Evolutionary conservation across 2,888 invertebrate species (phyloP).

Genomic region (Rhopalosiphum nymphaeae): DNA sequence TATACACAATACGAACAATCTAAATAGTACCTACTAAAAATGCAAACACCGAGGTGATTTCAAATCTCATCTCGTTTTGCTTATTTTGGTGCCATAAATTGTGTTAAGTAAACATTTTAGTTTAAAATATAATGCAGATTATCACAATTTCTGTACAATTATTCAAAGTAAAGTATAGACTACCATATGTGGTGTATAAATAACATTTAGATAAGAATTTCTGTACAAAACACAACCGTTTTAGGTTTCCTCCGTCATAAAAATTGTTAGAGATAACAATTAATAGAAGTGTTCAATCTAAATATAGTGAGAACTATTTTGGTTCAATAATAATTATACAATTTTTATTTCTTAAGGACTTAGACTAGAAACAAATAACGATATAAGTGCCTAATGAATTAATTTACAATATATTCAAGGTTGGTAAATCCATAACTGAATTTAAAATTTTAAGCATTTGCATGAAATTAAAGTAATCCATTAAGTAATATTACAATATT

Average conservation of each 20-base stretch:
- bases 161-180: neutral
- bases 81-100: neutral
- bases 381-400: neutral
- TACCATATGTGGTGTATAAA: neutral
- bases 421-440: too few species aligned
- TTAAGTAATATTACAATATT: neutral
- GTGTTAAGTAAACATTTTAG: neutral
- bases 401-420: neutral
- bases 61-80: neutral
- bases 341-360: neutral
- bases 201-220: neutral
- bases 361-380: neutral
- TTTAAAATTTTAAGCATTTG: neutral
- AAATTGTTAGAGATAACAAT: neutral
- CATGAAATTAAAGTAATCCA: neutral
- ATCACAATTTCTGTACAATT: neutral
- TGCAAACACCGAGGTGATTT: neutral
- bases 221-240: neutral
- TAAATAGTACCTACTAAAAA: neutral
- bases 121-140: neutral
- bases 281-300: neutral
- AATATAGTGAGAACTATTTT: neutral
- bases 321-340: neutral
- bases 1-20: neutral
- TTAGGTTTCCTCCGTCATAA: neutral